Conservation (phyloP, 2,888 invertebrate genomes). For the Agrypnus murinus region DNA sequence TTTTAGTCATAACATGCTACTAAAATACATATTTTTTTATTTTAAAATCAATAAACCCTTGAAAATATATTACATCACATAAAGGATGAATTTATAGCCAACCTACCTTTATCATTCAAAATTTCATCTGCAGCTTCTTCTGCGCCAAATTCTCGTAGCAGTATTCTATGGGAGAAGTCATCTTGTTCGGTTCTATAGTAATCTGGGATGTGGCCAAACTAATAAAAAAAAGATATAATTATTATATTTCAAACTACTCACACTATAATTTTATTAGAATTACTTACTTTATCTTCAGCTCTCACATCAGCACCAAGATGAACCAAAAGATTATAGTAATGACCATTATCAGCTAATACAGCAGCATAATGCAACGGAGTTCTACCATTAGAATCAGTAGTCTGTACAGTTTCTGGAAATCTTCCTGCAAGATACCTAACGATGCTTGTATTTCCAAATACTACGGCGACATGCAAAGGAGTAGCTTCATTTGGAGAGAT, state of each 20-base stretch:
- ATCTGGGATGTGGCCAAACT: conserved; percentile 88
- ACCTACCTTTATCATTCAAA: conserved; percentile 85
- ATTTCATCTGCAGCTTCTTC: conserved; percentile 79
- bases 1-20: too few relatives aligned
- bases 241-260: neutral
- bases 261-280: neutral
- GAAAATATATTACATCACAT: too few relatives aligned
- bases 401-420: conserved; percentile 90
- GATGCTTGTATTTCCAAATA: conserved; percentile 88
- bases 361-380: conserved; percentile 94
- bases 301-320: conserved; percentile 91
- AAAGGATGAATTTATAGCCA: too few relatives aligned
- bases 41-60: too few relatives aligned
- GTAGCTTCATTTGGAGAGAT: conserved; percentile 89
- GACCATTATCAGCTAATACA: conserved; percentile 88
- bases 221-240: conserved; percentile 35
- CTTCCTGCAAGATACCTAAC: conserved; percentile 83
- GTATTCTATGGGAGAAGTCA: conserved; percentile 80
- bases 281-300: conserved; percentile 85
- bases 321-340: conserved; percentile 88
- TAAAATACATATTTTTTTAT: too few relatives aligned
- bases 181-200: conserved; percentile 82
- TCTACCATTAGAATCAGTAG: conserved; percentile 83
- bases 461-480: conserved; percentile 89
- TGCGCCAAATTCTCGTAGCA: conserved; percentile 82